phyloP scores from a whole-genome alignment of 2,113 vertebrate species.

The Montifringilla adamsi region DNA sequence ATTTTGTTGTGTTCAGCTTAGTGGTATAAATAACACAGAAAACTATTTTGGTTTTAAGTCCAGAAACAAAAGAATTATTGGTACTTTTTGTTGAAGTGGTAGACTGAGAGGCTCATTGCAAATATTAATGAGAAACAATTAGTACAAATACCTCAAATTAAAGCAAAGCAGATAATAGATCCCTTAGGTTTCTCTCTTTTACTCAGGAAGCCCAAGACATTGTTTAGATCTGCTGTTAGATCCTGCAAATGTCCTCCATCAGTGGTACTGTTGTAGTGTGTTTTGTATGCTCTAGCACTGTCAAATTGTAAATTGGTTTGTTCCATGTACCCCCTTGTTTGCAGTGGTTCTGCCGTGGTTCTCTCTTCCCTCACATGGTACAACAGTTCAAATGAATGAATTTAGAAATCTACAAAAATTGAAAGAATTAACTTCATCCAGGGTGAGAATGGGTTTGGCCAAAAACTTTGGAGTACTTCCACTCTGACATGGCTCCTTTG shows the following conservation, averaged over 20 bases:
- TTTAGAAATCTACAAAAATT: not conserved
- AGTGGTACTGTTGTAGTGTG: too few species aligned
- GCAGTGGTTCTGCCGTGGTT: too few species aligned
- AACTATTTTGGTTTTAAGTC: not conserved
- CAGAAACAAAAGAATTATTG: not conserved
- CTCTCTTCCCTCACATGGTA: not conserved
- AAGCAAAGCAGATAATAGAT: not conserved
- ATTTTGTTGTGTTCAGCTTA: not conserved
- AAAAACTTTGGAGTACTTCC: not conserved
- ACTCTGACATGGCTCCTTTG: not conserved
- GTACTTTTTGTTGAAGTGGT: not conserved
- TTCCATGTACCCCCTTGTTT: too few species aligned
- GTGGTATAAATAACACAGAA: not conserved
- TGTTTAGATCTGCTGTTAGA: not conserved
- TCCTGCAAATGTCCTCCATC: not conserved
- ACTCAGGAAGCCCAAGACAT: not conserved
- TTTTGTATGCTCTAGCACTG: too few species aligned
- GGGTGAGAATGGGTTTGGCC: not conserved
- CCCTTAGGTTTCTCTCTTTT: not conserved
- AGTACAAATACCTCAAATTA: not conserved
- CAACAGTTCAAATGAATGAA: not conserved
- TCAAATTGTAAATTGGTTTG: too few species aligned
- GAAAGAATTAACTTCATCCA: not conserved
- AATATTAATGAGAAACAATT: not conserved
- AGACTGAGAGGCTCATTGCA: not conserved